Evolutionary conservation across 2,113 vertebrate species (phyloP).

Genomic region (Podarcis raffonei): DNA sequence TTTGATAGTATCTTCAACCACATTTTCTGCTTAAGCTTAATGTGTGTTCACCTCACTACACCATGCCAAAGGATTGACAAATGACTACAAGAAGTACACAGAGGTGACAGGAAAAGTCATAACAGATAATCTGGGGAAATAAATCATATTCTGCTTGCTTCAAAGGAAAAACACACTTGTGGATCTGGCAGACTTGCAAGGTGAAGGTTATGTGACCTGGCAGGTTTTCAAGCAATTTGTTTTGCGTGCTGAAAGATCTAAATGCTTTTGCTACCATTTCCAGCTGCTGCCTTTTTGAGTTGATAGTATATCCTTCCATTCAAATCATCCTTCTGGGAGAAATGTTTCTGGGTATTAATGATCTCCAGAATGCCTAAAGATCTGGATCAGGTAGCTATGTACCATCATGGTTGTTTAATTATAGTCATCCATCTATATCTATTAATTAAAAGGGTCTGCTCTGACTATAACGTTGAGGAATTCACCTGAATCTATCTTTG

Average conservation of each 20-base stretch:
- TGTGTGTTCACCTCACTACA: neutral
- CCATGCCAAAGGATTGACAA: constrained; percentile 1
- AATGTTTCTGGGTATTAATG: neutral
- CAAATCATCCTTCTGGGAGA: neutral
- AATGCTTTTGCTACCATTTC: constrained; percentile 15
- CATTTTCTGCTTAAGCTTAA: neutral
- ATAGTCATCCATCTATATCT: neutral
- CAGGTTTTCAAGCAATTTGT: neutral
- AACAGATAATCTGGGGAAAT: constrained; percentile 23
- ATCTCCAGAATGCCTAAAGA: neutral
- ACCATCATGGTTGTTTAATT: neutral
- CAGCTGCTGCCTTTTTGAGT: neutral
- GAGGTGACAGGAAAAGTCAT: constrained; percentile 11
- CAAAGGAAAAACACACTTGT: constrained; percentile 7
- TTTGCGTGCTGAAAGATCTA: constrained; percentile 12
- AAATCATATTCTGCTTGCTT: neutral
- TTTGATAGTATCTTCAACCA: constrained; percentile 30
- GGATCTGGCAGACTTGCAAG: constrained; percentile 8
- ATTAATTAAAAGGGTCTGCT: neutral
- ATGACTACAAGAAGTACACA: constrained; percentile 13
- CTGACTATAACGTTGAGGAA: neutral
- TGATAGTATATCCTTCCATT: neutral
- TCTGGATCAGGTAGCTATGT: neutral
- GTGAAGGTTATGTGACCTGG: neutral
- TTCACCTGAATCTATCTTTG: neutral